Evolutionary conservation across 2,888 invertebrate species (phyloP).

Genomic region (Dascillus cervinus): DNA sequence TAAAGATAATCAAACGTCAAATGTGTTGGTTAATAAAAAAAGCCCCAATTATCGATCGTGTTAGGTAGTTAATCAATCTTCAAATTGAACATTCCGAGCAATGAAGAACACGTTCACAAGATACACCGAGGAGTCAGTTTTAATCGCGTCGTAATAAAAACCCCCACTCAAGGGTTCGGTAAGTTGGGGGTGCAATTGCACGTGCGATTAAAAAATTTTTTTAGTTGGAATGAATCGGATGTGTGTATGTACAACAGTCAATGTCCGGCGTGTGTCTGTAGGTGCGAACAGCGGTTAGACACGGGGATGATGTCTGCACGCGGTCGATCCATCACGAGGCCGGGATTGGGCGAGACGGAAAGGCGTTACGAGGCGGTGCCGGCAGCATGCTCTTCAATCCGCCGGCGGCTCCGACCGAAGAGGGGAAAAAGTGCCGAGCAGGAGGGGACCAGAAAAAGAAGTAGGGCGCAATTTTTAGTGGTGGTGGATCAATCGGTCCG

Average conservation of each 20-base stretch:
- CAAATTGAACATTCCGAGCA: too few species aligned
- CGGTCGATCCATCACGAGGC: constrained; percentile 41
- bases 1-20: too few species aligned
- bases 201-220: too few species aligned
- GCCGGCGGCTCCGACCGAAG: constrained; percentile 44
- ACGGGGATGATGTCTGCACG: constrained; percentile 36
- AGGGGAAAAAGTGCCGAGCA: constrained; percentile 45
- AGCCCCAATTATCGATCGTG: too few species aligned
- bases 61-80: too few species aligned
- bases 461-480: constrained; percentile 45
- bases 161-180: too few species aligned
- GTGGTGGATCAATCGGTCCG: constrained; percentile 42
- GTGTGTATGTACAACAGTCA: constrained; percentile 11
- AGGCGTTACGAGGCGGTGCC: constrained; percentile 44
- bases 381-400: constrained; percentile 36
- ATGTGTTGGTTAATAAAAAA: too few species aligned
- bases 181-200: too few species aligned
- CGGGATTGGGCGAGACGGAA: constrained; percentile 42
- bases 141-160: too few species aligned
- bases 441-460: constrained; percentile 41
- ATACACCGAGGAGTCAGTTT: too few species aligned
- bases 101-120: too few species aligned
- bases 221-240: too few species aligned
- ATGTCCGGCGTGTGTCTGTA: constrained; percentile 31
- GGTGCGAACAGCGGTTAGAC: constrained; percentile 35